Base-by-base conservation (phyloP, 2,113 vertebrate species). In the Ceuthmochares aereus region DNA sequence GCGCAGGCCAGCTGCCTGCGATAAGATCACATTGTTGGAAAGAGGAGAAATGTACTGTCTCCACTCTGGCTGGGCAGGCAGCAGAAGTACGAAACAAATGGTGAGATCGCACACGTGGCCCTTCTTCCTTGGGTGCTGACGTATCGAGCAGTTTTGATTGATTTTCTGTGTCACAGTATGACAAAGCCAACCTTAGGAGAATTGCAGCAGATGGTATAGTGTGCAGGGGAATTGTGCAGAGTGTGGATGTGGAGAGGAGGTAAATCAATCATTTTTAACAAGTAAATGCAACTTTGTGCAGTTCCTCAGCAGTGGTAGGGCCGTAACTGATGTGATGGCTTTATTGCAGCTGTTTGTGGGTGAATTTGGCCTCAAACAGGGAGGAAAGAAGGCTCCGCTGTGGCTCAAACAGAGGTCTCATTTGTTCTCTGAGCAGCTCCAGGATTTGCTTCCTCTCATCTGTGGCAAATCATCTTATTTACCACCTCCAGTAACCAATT, bases 381-480 rank as follows among this genome's bases (percentile, higher is more conserved):
- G 54, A 87, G 81, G 69, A 49, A 54, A 87, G 84, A 94, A 93
- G 93, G 62, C 81, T 95, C 89, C 9, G 67, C 92, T 93, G 91
- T 93, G 80, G 79, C 88, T 86, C 0, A 0, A 84, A 92, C 90
- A 90, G 92, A 86, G 90, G 89, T 87, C 60, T 87, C 45, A 3
- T 92, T 95, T 95, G 93, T 96, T 94, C 69, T 92, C 85, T 54
- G 64, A 7, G 10, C 56, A 81, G 92, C 66, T 96, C 88, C 1
- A 21, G 72, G 94, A 96, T 96, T 92, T 0, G 1, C 29, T 88
- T 94, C 90, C 86, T 89, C 8, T 0, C 94, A 96, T 96, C 95
- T 92, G 95, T 95, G 94, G 94, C 77, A 89, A 95, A 96, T 94
- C 89, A 84, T 97, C 77, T 95, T 93, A 94, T 96, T 97, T 95